Conservation (phyloP, 2,888 invertebrate genomes). For the Capitulum mitella region DNA sequence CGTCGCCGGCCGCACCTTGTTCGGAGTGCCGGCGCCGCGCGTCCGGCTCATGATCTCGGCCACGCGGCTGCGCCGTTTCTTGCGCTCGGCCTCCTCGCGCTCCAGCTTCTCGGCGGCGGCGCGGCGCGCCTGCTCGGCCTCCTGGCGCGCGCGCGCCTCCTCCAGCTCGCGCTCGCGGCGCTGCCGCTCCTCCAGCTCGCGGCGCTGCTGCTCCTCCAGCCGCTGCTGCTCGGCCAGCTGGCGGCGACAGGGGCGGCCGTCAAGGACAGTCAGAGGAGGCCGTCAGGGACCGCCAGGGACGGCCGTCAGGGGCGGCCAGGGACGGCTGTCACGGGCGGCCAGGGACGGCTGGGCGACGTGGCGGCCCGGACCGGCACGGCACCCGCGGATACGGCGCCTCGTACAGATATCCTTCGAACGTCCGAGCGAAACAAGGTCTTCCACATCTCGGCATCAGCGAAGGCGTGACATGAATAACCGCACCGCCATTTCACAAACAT, state of each 20-base stretch:
- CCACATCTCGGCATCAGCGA: too few species aligned
- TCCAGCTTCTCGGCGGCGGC: background rate
- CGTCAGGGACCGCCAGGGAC: too few species aligned
- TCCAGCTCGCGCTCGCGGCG: background rate
- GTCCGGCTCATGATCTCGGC: slow-evolving; percentile 25
- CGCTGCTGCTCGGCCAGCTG: slow-evolving; percentile 20
- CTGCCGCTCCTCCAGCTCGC: background rate
- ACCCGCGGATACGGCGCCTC: too few species aligned
- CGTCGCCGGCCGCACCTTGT: background rate
- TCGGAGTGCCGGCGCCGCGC: background rate
- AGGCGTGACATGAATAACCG: too few species aligned
- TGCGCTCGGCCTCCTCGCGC: slow-evolving; percentile 15
- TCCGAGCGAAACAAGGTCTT: too few species aligned
- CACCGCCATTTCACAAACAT: too few species aligned
- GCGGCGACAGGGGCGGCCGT: too few species aligned
- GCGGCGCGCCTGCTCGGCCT: background rate
- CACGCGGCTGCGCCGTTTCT: slow-evolving; percentile 3
- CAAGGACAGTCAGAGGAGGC: background rate
- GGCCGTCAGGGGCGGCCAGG: too few species aligned
- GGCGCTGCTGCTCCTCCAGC: background rate
- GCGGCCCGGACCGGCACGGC: too few species aligned
- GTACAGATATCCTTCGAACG: too few species aligned
- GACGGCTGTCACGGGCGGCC: too few species aligned
- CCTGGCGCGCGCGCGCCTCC: background rate
- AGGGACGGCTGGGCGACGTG: too few species aligned